Conservation (phyloP, 2,888 invertebrate species). For the Tyria jacobaeae region DNA sequence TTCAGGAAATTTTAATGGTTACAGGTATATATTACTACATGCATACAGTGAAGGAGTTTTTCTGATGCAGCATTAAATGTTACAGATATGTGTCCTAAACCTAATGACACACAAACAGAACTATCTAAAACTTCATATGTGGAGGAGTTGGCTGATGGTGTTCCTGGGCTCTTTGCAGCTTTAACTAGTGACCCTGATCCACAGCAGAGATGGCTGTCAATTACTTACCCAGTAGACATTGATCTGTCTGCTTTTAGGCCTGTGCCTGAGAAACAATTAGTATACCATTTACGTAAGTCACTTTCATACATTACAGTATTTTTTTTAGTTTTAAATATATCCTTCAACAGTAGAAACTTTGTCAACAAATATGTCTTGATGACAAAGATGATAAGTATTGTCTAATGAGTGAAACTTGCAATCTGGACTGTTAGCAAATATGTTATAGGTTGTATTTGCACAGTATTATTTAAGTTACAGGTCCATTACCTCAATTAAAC, state of each 20-base stretch:
- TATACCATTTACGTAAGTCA: slow-evolving; percentile 90
- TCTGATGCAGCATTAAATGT: not conserved
- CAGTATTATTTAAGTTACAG: no score
- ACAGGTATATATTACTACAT: no score
- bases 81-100: slow-evolving; percentile 95
- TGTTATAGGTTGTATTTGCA: no score
- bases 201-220: slow-evolving; percentile 93
- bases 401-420: no score
- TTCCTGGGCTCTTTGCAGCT: slow-evolving; percentile 93
- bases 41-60: not conserved
- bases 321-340: no score
- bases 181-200: slow-evolving; percentile 92
- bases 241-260: slow-evolving; percentile 89
- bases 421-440: no score
- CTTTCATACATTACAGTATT: no score
- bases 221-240: slow-evolving; percentile 92
- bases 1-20: no score
- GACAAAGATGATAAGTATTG: no score
- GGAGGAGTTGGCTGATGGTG: slow-evolving; percentile 93
- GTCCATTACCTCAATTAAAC: no score
- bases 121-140: slow-evolving; percentile 93
- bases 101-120: slow-evolving; percentile 91
- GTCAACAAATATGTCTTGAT: no score
- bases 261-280: slow-evolving; percentile 89
- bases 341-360: no score